Base-by-base conservation (phyloP, 1,140 invertebrate species). In the Achatina immaculata region DNA sequence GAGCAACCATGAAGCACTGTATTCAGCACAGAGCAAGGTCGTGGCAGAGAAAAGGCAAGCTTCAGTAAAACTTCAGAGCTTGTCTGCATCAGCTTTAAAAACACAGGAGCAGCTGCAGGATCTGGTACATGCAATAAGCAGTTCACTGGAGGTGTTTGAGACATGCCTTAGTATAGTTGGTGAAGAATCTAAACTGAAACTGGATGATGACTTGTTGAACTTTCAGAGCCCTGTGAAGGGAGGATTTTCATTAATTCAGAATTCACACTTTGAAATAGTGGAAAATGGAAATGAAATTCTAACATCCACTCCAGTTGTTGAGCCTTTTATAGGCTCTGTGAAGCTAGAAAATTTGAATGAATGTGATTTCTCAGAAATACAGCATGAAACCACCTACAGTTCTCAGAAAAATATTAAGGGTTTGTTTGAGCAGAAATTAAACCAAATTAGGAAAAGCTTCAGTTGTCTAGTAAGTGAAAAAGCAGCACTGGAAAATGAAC, bases 401-500 rank as follows among this genome's bases (percentile, higher is more conserved):
- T 55, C 51, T 55, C 9, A 43, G 2, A 40, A 16, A 45, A 31
- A 1, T 73, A 48, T 73, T 28, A 73, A 6, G 42, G n/a, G 19
- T 19, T 31, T 14, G 7, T 75, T 75, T 51, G 31, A 75, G 38
- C 45, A 19, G 11, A 75, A 75, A 31, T 36, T 75, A 4, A 31
- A 55, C 31, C n/a, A 36, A 34, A 9, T 75, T 28, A 75, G 42
- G 28, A 75, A 75, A 40, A 36, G 45, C 36, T 55, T 51, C 51
- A 58, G 48, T 9, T 28, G 21, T 66, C 40, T 78, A 28, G 6
- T 66, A 1, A 43, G 83, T 51, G 85, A 86, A n/a, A 82, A 82
- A 45, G 40, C 82, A 34, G 58, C 85, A 31, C 55, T 83, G 43
- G 86, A 85, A 68, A 83, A 76, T 45, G 86, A 87, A 34, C 84